Percentiles rank a stretch among this genome's conserved stretches.
phyloP scores from a whole-genome alignment of 2,888 invertebrate genomes.

The Yponomeuta cagnagella region DNA sequence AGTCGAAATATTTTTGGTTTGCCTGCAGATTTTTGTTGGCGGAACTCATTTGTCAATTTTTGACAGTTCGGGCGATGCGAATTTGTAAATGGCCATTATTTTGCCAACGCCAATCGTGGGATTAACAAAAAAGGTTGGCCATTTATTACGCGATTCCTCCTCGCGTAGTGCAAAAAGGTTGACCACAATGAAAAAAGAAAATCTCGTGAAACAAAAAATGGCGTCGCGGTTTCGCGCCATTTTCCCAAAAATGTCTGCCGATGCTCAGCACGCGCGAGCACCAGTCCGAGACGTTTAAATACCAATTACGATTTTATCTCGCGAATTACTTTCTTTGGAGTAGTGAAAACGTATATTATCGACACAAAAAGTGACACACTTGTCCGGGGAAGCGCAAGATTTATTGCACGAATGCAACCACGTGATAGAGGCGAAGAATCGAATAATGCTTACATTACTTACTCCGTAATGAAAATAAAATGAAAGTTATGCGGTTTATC shows the following conservation, averaged over 20 bases:
- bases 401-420: not conserved
- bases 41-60: not conserved
- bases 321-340: constrained; percentile 19
- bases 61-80: not conserved
- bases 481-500: not conserved
- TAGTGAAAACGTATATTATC: constrained; percentile 20
- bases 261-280: constrained; percentile 8
- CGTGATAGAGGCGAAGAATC: not conserved
- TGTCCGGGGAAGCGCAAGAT: constrained; percentile 14
- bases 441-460: not conserved
- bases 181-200: not conserved
- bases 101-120: not conserved
- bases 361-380: constrained; percentile 18
- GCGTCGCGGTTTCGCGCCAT: constrained; percentile 8
- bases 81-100: not conserved
- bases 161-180: not conserved
- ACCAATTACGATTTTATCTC: constrained; percentile 17
- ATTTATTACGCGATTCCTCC: not conserved
- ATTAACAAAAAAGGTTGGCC: not conserved
- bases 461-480: not conserved
- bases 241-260: constrained; percentile 11
- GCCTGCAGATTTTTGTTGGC: not conserved
- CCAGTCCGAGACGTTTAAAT: constrained; percentile 13
- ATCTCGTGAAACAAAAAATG: not conserved
- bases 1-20: not conserved